These are phyloP conservation scores for Macrophya annulata DNA, from an alignment of 2,888 invertebrate species.

Conservation along the genomic window DNA sequence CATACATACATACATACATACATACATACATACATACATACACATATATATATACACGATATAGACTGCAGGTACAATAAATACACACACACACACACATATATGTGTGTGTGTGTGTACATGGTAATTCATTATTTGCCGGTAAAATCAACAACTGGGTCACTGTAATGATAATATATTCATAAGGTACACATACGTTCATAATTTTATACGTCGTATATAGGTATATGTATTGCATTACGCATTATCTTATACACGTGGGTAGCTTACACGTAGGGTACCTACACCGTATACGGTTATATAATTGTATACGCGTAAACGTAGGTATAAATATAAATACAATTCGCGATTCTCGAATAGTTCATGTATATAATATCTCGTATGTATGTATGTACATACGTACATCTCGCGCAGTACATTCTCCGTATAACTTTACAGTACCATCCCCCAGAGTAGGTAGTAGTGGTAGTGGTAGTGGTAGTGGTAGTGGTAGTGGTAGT, in stretches of 20 bases:
- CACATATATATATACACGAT: no score
- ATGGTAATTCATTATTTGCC: background rate
- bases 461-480: slow-evolving; percentile 6
- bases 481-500: background rate
- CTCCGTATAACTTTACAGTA: background rate
- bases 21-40: no score
- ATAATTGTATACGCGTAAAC: background rate
- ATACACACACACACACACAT: background rate
- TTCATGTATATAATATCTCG: background rate
- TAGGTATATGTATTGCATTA: background rate
- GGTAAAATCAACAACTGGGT: slow-evolving; percentile 27
- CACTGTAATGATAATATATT: background rate
- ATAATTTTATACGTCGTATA: no score
- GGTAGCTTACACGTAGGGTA: background rate
- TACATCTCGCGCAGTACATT: background rate
- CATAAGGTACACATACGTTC: no score
- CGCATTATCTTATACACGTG: slow-evolving; percentile 15
- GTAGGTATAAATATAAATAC: background rate
- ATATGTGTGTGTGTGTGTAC: background rate
- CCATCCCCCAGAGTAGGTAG: background rate
- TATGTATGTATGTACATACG: background rate
- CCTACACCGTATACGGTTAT: background rate
- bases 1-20: no score
- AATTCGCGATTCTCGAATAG: background rate
- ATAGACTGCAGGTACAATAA: background rate